phyloP scores from a whole-genome alignment of 2,888 invertebrate species.

The Platypus cylindrus region DNA sequence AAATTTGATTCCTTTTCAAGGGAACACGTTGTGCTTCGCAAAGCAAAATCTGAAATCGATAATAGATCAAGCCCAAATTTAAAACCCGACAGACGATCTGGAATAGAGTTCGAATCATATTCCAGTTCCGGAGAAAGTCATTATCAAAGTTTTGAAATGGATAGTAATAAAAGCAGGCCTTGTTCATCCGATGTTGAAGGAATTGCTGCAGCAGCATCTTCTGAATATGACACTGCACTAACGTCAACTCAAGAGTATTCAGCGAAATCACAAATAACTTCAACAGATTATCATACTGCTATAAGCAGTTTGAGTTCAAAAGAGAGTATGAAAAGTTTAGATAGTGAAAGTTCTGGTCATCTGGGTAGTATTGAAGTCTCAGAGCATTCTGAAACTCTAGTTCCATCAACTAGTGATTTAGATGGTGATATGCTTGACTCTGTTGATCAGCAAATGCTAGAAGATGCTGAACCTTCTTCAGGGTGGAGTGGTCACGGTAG shows the following conservation, averaged over 20 bases:
- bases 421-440: slow-evolving; percentile 59
- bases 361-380: slow-evolving; percentile 82
- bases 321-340: slow-evolving; percentile 81
- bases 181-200: slow-evolving; percentile 79
- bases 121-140: slow-evolving; percentile 84
- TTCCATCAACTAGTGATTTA: slow-evolving; percentile 77
- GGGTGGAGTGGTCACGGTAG: slow-evolving; percentile 17
- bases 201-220: slow-evolving; percentile 61
- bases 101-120: slow-evolving; percentile 65
- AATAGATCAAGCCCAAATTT: slow-evolving; percentile 32
- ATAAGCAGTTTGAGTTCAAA: slow-evolving; percentile 77
- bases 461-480: slow-evolving; percentile 27
- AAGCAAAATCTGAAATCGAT: slow-evolving; percentile 30
- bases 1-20: slow-evolving; percentile 22
- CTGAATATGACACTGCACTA: slow-evolving; percentile 76
- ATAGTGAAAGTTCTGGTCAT: slow-evolving; percentile 81
- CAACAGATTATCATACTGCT: slow-evolving; percentile 78
- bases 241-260: slow-evolving; percentile 65
- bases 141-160: slow-evolving; percentile 78
- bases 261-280: slow-evolving; percentile 56
- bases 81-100: slow-evolving; percentile 54
- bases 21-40: slow-evolving; percentile 31
- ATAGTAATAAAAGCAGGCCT: slow-evolving; percentile 59
- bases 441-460: slow-evolving; percentile 39
- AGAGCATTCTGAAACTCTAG: slow-evolving; percentile 83